phyloP scores from a whole-genome alignment of 1,140 invertebrate genomes.

The Ectropis grisescens region DNA sequence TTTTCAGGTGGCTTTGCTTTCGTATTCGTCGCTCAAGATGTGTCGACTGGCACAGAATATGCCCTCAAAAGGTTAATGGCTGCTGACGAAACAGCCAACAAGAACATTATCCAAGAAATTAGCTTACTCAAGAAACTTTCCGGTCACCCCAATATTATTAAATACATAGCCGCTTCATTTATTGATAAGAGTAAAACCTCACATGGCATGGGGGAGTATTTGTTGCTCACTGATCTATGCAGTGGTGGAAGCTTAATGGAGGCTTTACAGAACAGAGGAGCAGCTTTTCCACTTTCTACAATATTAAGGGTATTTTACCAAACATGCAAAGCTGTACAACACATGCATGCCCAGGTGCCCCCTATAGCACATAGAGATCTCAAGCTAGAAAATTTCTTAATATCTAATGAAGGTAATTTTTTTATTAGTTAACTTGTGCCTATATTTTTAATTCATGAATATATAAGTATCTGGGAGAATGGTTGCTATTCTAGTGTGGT shows the following conservation, averaged over 20 bases:
- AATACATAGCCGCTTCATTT: constrained; percentile 82
- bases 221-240: constrained; percentile 81
- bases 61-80: constrained; percentile 89
- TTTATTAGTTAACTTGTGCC: constrained; percentile 1
- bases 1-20: constrained; percentile 96
- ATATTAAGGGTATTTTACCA: constrained; percentile 94
- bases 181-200: constrained; percentile 77
- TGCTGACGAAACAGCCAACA: constrained; percentile 83
- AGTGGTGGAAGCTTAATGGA: constrained; percentile 85
- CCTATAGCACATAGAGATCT: constrained; percentile 95
- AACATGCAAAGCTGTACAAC: constrained; percentile 88
- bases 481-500: too few species aligned
- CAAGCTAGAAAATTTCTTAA: constrained; percentile 81
- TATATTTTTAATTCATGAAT: neutral
- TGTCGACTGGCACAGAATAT: constrained; percentile 88
- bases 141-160: constrained; percentile 85
- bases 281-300: constrained; percentile 77
- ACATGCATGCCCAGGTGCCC: constrained; percentile 92
- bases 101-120: constrained; percentile 83
- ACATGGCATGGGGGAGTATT: constrained; percentile 79
- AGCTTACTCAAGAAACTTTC: constrained; percentile 82
- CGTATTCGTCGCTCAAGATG: constrained; percentile 94
- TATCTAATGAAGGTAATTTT: constrained; percentile 68
- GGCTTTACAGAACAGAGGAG: constrained; percentile 76
- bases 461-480: too few species aligned